phyloP scores from a whole-genome alignment of 23 tunicate genomes.

The Styela plicata region DNA sequence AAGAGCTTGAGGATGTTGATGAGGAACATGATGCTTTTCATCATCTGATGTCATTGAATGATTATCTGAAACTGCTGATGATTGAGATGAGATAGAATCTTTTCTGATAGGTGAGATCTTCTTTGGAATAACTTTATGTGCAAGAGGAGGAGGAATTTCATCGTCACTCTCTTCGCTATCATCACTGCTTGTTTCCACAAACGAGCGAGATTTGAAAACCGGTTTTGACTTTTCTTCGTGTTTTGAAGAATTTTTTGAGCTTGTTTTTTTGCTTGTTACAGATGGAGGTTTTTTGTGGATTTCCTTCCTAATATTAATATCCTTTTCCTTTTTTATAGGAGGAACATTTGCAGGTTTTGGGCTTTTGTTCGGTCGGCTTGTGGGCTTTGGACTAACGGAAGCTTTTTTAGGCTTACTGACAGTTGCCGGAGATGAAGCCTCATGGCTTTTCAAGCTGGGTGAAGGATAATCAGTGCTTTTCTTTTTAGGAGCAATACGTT shows the following conservation, averaged over 20 bases:
- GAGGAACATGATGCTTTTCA: neutral
- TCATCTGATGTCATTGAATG: neutral
- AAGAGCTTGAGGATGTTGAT: neutral
- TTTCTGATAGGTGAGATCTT: neutral
- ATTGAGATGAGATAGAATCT: neutral
- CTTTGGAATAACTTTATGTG: neutral
- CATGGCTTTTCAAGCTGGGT: neutral
- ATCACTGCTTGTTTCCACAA: conserved; percentile 19
- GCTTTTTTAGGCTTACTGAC: neutral
- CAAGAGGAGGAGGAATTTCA: neutral
- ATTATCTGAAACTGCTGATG: neutral
- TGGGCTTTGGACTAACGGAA: neutral
- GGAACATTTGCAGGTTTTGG: neutral
- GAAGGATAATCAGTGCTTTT: neutral
- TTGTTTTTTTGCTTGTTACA: neutral
- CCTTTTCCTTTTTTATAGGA: neutral
- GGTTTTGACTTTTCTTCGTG: neutral
- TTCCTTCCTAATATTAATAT: neutral
- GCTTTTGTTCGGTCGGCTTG: neutral
- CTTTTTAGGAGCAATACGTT: neutral
- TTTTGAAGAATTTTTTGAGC: neutral
- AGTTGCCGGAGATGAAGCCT: neutral
- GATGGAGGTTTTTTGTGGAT: neutral
- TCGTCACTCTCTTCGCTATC: neutral
- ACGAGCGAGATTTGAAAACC: neutral